These are phyloP conservation scores for Tenualosa thibaudeaui DNA, from an alignment of 2,797 vertebrate genomes.

Conservation along the genomic window DNA sequence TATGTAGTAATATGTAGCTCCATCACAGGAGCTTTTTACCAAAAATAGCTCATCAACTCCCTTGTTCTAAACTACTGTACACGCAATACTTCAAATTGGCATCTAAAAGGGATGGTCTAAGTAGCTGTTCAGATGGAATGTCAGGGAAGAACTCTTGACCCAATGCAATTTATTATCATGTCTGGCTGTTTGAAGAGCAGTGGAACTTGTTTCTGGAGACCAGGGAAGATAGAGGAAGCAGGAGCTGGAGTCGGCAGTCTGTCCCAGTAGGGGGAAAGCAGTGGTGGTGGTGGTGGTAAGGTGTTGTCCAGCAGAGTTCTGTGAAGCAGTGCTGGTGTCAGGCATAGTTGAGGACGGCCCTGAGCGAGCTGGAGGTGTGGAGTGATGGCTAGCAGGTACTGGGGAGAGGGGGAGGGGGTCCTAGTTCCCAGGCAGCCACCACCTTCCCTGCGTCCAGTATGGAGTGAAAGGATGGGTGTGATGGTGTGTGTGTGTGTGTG, in stretches of 20 bases:
- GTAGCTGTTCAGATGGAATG: not conserved
- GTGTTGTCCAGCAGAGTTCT: constrained; percentile 38
- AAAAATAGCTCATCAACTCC: not conserved
- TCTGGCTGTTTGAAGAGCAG: not conserved
- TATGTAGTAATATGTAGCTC: not conserved
- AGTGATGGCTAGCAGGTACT: constrained; percentile 72
- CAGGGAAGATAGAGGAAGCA: not conserved
- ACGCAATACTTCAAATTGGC: not conserved
- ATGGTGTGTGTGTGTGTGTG: not conserved
- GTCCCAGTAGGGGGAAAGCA: not conserved
- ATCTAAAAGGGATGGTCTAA: not conserved
- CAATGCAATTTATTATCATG: not conserved
- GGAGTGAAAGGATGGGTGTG: constrained; percentile 22
- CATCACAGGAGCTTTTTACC: not conserved
- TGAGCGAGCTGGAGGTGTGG: constrained; percentile 61
- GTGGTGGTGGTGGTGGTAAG: constrained; percentile 34
- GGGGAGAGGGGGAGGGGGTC: not conserved
- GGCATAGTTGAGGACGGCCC: constrained; percentile 13
- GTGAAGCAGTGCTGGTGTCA: constrained; percentile 4
- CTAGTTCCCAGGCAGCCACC: constrained; percentile 62
- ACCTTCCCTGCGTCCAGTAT: constrained; percentile 32
- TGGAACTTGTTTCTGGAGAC: not conserved
- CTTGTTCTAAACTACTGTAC: not conserved
- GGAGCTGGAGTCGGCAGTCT: not conserved
- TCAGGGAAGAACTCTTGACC: not conserved